Evolutionary conservation across 2,113 vertebrate species (phyloP).

Genomic region (Catharus fuscescens): DNA sequence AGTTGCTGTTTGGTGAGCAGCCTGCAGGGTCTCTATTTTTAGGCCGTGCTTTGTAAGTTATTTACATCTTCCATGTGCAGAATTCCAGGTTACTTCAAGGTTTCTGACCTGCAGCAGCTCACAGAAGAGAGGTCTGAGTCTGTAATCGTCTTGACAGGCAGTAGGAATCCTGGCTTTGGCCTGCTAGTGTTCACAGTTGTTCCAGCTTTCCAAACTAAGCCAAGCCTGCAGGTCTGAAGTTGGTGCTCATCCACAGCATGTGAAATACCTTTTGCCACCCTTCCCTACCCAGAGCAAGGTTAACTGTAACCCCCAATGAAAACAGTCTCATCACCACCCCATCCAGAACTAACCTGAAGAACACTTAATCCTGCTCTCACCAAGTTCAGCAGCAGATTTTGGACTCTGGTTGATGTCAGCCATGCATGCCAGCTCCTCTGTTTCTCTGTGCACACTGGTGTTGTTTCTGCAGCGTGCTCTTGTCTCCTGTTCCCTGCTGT

Average conservation of each 20-base stretch:
- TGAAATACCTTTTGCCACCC: not conserved
- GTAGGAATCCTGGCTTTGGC: not conserved
- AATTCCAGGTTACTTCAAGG: not conserved
- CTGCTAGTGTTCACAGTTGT: not conserved
- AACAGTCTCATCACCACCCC: not conserved
- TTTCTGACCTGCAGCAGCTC: not conserved
- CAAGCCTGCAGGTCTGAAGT: not conserved
- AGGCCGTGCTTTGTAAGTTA: not conserved
- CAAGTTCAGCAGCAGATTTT: not conserved
- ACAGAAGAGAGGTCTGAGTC: not conserved
- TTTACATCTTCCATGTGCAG: not conserved
- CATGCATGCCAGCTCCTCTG: accelerated
- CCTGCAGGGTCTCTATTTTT: not conserved
- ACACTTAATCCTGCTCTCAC: not conserved
- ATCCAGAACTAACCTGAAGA: not conserved
- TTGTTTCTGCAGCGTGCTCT: not conserved
- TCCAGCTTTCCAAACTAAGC: not conserved
- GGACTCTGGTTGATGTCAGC: not conserved
- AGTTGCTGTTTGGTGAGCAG: not conserved
- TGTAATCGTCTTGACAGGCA: not conserved
- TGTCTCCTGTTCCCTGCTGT: constrained; percentile 4
- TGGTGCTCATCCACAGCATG: not conserved
- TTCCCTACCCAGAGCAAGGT: not conserved
- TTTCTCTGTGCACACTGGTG: not conserved
- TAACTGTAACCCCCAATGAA: not conserved